These are phyloP conservation scores for Notothenia rossii DNA, from an alignment of 2,113 vertebrate genomes.

Conservation along the genomic window DNA sequence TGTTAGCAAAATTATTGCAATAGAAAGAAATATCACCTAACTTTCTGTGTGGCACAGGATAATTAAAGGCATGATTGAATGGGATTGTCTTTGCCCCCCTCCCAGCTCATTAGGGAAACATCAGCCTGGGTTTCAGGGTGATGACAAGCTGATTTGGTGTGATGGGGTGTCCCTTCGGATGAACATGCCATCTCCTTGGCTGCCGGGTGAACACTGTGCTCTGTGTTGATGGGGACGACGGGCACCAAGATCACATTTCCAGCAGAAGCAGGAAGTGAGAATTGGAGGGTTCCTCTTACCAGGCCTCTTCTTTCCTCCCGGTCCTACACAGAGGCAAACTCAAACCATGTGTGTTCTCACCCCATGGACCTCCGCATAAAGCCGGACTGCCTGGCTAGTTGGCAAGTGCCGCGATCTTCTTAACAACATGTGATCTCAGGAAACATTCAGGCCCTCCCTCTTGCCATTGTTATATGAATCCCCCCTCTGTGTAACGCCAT, in stretches of 20 bases:
- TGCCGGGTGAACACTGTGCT: conserved; percentile 65
- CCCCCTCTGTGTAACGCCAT: conserved; percentile 59
- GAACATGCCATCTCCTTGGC: conserved; percentile 60
- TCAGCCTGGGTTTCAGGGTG: conserved; percentile 57
- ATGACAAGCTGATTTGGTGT: conserved; percentile 72
- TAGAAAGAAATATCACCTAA: conserved; percentile 33
- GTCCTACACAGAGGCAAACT: conserved; percentile 79
- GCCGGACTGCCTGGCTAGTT: conserved; percentile 53
- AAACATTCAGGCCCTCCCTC: conserved; percentile 74
- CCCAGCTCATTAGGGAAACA: conserved; percentile 62
- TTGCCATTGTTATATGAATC: conserved; percentile 75
- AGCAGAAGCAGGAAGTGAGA: conserved; percentile 83
- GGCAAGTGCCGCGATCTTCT: conserved; percentile 69
- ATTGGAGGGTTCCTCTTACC: conserved; percentile 81
- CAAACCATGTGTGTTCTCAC: conserved; percentile 85
- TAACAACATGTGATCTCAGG: conserved; percentile 77
- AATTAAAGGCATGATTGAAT: conserved; percentile 58
- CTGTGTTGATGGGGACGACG: conserved; percentile 67
- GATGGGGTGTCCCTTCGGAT: conserved; percentile 59
- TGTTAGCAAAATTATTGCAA: conserved; percentile 41
- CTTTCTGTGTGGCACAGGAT: conserved; percentile 15
- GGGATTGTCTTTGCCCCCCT: conserved; percentile 57
- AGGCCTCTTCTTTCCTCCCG: conserved; percentile 77
- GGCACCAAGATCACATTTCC: conserved; percentile 74
- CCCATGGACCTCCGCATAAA: conserved; percentile 65